Base-by-base conservation (phyloP, 2,888 invertebrate species). In the Leucoma salicis region DNA sequence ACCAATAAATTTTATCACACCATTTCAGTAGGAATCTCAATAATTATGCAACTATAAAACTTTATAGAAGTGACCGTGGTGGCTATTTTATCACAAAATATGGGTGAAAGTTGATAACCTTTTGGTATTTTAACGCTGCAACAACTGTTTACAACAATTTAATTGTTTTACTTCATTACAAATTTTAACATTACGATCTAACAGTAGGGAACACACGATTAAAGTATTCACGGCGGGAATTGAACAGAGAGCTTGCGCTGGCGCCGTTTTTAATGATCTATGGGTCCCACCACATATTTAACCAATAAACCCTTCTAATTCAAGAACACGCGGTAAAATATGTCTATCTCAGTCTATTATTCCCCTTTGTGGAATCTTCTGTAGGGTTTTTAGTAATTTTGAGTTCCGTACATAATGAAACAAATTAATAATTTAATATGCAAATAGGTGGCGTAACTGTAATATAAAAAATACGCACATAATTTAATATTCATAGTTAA, bases 1-100 rank as follows among this genome's bases (percentile, higher is more conserved):
- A 82, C 71, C 84, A 79, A 84, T 85, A 84, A 85, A 85, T 57
- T 86, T 85, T 79, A 85, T 79, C 78, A 82, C 81, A 81, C 82
- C 74, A 82, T 77, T 84, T 77, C 83, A 71, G 84, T 86, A 86
- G 84, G 79, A 83, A 83, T 80, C 76, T 70, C 59, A 63, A 71
- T 77, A 82, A 83, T 84, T 78, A 82, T 73, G 57, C 54, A 61
- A 59, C 69, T 60, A 78, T 84, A 76, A 83, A 82, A 73, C 56
- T 74, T 78, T 78, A 78, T 72, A 65, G 60, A 66, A 66, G 63
- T 62, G 61, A 64, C 70, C 57, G 71, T 70, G 74, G 64, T 70
- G 69, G 67, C 53, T 57, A 68, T 67, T 77, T 71, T 68, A 75
- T 69, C 58, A 60, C 60, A 52, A 55, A 46, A 48, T 25, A 49